Conservation (phyloP, 2,888 invertebrate species). For the Scaptomyza caliginosa region DNA sequence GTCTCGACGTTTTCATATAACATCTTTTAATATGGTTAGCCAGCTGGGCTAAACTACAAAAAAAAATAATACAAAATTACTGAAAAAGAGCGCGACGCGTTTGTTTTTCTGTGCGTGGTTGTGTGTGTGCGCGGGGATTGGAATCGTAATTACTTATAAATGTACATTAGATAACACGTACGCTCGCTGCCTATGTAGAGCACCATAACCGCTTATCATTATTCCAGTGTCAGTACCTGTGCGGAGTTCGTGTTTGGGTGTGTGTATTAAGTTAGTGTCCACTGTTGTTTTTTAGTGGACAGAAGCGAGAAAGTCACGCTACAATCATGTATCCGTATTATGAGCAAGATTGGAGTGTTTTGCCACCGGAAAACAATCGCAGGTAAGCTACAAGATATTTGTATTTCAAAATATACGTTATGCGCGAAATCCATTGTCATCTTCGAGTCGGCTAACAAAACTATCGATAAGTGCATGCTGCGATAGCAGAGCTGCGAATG, state of each 20-base stretch:
- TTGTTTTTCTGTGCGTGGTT: neutral
- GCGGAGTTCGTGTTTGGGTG: conserved; percentile 42
- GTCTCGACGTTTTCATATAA: neutral
- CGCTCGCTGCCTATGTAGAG: conserved; percentile 50
- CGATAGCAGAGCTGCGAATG: conserved; percentile 37
- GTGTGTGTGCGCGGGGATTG: conserved; percentile 29
- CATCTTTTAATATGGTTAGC: conserved; percentile 9
- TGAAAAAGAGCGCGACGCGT: conserved; percentile 4
- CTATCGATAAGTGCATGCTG: conserved; percentile 40
- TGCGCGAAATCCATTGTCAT: conserved; percentile 20
- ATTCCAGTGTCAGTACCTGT: conserved; percentile 46
- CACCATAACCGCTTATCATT: conserved; percentile 58
- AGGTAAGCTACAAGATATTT: conserved; percentile 86
- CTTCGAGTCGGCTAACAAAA: conserved; percentile 11
- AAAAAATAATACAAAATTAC: neutral
- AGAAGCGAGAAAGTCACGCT: conserved; percentile 12
- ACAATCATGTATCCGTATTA: conserved; percentile 85
- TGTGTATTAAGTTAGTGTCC: conserved; percentile 45
- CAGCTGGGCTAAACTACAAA: conserved; percentile 13
- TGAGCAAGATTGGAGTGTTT: conserved; percentile 93
- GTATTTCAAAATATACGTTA: conserved; percentile 32
- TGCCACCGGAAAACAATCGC: conserved; percentile 93
- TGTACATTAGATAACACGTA: conserved; percentile 71
- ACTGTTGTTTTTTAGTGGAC: conserved; percentile 14
- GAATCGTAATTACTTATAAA: conserved; percentile 61